Percentiles rank a stretch among this genome's conserved stretches.
Evolutionary conservation across 2,797 vertebrate genomes (phyloP).

Genomic region (Eidolon dupreanum): DNA sequence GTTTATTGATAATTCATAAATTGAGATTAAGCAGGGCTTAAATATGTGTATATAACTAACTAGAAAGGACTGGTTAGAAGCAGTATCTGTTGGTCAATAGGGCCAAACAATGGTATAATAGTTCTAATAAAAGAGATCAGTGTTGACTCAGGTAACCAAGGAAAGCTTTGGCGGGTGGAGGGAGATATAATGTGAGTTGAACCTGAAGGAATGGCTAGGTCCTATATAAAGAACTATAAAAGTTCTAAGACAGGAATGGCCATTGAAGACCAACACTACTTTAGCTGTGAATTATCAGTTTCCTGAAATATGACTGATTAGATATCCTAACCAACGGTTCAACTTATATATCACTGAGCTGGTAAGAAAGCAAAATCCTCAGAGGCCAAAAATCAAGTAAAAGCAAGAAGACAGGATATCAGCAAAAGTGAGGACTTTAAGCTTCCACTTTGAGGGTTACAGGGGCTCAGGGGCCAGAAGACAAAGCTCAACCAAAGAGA

Average conservation of each 20-base stretch:
- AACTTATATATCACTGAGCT: background rate
- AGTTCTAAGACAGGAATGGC: background rate
- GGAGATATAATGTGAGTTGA: background rate
- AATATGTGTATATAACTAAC: background rate
- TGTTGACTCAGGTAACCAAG: background rate
- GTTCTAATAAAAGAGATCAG: background rate
- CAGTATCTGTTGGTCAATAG: background rate
- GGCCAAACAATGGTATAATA: background rate
- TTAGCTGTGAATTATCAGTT: background rate
- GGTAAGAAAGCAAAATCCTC: constrained; percentile 27
- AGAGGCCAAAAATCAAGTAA: background rate
- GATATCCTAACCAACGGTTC: background rate
- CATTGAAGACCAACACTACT: background rate
- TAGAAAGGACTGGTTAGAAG: background rate
- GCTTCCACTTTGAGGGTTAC: background rate
- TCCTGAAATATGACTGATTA: constrained; percentile 1
- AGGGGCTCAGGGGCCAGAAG: background rate
- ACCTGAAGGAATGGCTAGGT: background rate
- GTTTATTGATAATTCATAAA: constrained; percentile 17
- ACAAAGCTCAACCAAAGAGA: background rate
- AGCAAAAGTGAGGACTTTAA: background rate
- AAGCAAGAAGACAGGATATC: background rate
- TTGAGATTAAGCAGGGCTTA: background rate
- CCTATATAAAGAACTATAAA: background rate
- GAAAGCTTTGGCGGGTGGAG: background rate